These are phyloP conservation scores for Andrena hattorfiana DNA, from an alignment of 2,888 invertebrate species.

Conservation along the genomic window DNA sequence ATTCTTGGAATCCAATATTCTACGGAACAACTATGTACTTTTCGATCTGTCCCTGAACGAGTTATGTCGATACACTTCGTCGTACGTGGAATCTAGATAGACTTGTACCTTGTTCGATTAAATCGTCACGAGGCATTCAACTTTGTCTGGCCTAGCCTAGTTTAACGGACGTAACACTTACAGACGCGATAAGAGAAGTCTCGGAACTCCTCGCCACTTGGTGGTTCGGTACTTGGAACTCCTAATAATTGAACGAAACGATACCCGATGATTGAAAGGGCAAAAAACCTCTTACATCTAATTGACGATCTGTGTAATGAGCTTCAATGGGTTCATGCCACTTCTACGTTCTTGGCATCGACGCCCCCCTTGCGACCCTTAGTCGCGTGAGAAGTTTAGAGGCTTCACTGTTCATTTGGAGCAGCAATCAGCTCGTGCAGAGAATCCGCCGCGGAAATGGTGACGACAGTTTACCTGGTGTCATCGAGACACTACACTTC, in stretches of 20 bases:
- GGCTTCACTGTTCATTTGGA: conserved; percentile 43
- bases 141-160: conserved; percentile 12
- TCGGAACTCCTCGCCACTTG: neutral
- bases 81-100: neutral
- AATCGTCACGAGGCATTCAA: conserved; percentile 8
- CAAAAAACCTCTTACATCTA: conserved; percentile 65
- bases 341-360: conserved; percentile 34
- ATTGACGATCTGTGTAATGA: conserved; percentile 73
- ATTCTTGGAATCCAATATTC: neutral
- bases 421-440: conserved; percentile 24
- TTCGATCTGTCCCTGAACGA: neutral
- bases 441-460: neutral
- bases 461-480: neutral
- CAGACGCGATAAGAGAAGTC: conserved; percentile 22
- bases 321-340: conserved; percentile 52
- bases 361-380: conserved; percentile 30
- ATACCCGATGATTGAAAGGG: conserved; percentile 41
- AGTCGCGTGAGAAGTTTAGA: conserved; percentile 34
- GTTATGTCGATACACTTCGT: neutral
- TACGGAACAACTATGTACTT: neutral
- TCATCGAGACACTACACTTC: no score
- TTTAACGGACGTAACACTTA: neutral
- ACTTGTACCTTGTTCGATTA: neutral
- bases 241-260: conserved; percentile 41
- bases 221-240: conserved; percentile 27